Conservation (phyloP, 2,797 vertebrate genomes). For the Pyrocephalus nanus region DNA sequence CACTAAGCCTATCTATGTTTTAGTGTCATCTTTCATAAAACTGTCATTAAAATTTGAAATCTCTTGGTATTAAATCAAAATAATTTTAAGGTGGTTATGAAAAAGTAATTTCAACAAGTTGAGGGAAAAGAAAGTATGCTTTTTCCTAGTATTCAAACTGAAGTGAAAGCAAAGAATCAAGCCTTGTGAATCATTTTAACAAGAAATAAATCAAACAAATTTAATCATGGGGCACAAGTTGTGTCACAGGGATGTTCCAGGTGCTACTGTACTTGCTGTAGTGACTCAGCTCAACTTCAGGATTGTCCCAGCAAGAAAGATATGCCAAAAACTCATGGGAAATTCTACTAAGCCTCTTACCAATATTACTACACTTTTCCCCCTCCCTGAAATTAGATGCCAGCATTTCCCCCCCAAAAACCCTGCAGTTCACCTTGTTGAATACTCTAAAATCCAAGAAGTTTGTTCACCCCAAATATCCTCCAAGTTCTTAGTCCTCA, state of each 20-base stretch:
- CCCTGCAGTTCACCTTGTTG: neutral
- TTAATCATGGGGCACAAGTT: accelerated
- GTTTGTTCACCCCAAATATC: neutral
- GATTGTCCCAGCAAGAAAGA: neutral
- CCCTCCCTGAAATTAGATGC: neutral
- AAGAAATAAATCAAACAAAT: neutral
- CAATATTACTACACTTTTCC: neutral
- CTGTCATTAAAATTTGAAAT: neutral
- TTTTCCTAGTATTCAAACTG: neutral
- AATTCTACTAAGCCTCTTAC: neutral
- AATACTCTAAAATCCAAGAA: neutral
- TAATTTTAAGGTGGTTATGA: neutral
- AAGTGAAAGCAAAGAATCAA: neutral
- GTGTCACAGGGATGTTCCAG: neutral
- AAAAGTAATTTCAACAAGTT: neutral
- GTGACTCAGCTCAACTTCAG: neutral
- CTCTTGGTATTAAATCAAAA: neutral
- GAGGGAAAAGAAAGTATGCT: neutral
- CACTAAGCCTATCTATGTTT: neutral
- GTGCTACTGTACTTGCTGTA: neutral
- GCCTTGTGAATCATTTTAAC: neutral
- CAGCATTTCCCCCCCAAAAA: accelerated
- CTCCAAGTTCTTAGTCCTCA: neutral
- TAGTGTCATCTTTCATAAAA: neutral
- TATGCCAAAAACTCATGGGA: neutral